phyloP scores from a whole-genome alignment of 2,797 vertebrate genomes.

The Eulemur coronatus region DNA sequence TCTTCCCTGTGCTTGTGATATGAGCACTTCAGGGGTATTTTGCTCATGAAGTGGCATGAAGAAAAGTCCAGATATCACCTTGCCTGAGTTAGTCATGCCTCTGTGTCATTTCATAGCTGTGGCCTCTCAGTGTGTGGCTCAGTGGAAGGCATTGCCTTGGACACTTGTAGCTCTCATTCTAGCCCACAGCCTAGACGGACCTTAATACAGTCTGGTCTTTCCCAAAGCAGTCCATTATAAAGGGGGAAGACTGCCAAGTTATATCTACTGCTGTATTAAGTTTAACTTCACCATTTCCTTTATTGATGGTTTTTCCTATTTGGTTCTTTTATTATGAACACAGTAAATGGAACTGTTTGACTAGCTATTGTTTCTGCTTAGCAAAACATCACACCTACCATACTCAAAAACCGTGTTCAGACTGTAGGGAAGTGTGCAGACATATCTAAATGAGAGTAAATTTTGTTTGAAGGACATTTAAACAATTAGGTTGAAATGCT shows the following conservation, averaged over 20 bases:
- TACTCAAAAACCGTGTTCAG: neutral
- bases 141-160: neutral
- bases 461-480: constrained; percentile 20
- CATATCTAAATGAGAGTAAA: neutral
- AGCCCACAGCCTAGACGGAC: neutral
- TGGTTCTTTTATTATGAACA: neutral
- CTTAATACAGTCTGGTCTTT: neutral
- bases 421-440: neutral
- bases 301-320: neutral
- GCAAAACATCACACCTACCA: neutral
- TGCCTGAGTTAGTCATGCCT: neutral
- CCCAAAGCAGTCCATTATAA: neutral
- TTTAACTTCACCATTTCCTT: constrained; percentile 1
- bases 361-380: constrained; percentile 45
- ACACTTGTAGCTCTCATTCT: neutral
- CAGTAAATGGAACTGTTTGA: constrained; percentile 23
- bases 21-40: neutral
- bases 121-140: neutral
- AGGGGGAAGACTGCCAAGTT: neutral
- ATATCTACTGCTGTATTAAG: neutral
- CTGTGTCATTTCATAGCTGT: neutral
- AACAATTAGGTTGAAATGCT: constrained; percentile 2
- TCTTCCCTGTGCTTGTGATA: neutral
- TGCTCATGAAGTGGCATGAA: neutral
- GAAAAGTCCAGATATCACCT: neutral